Percentiles rank a stretch among this genome's conserved stretches.
These are phyloP conservation scores for Mionectes macconnelli DNA, from an alignment of 2,113 vertebrate genomes.

Conservation along the genomic window DNA sequence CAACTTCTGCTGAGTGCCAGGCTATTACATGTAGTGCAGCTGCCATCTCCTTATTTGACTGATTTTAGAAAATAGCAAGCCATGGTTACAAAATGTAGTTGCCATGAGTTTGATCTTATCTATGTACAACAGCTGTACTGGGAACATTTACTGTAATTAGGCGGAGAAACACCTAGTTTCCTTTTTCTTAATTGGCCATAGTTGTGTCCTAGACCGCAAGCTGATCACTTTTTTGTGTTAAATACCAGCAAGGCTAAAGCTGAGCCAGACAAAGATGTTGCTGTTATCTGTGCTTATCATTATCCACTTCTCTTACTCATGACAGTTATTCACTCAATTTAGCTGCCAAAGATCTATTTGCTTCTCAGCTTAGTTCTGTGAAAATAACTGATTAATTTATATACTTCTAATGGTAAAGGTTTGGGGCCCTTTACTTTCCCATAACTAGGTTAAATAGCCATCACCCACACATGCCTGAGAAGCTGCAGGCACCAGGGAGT, in stretches of 20 bases:
- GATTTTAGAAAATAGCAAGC: neutral
- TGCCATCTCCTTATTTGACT: neutral
- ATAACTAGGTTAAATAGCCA: neutral
- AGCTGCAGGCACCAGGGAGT: neutral
- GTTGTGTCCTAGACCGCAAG: neutral
- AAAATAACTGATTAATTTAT: neutral
- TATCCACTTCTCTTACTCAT: neutral
- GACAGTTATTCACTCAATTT: neutral
- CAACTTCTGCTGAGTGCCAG: neutral
- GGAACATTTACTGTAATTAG: conserved; percentile 7
- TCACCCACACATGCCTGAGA: neutral
- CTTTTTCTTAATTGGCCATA: neutral
- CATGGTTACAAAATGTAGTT: neutral
- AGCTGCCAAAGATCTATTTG: neutral
- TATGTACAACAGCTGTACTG: neutral
- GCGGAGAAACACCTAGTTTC: neutral
- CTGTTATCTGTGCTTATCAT: neutral
- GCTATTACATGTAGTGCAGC: neutral
- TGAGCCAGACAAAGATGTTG: neutral
- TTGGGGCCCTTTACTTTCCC: neutral
- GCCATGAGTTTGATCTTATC: neutral
- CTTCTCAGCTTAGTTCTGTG: neutral
- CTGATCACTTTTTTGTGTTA: neutral
- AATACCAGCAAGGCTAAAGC: neutral
- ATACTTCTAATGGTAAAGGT: neutral